Evolutionary conservation across 2,888 invertebrate species (phyloP), one percentile per base, ranked within the genome.

Genomic region (Macrostomum cliftonense): DNA sequence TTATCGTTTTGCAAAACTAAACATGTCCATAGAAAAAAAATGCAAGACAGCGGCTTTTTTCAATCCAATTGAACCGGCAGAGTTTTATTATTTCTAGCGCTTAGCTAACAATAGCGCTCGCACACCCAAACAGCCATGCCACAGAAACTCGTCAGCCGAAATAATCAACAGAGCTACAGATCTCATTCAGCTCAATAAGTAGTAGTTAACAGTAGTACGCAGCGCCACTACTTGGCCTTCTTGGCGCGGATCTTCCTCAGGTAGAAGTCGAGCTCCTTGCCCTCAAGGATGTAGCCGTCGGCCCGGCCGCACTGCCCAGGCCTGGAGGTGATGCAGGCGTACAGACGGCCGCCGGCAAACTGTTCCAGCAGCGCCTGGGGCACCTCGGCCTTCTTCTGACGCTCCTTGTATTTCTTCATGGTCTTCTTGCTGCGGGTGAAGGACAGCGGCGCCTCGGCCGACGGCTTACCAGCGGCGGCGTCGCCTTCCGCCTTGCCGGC

Each of bases 221-320:
- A 28, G 28, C 4, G 28, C 28, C 28, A 28, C 79, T 80, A 87
- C 77, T 87, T 87, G 59, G 83, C 83, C 76, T 89, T 91, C 79
- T 91, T 93, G 71, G 89, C 86, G 59, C 69, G 71, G 43, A 72
- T 57, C 56, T 71, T 72, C 74, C 85, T 84, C 76, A 86, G 78
- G 76, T 99, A 99, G 77, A 99, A 99, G 74, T 97, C 97, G 61
- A 99, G 78, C 75, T 99, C 97, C 74, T 93, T 95, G 63, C 97
- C 97, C 77, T 99, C 97, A 57, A 99, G 77, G 64, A 99, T 80
- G 74, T 97, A 97, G 57, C 97, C 97, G 65, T 99, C 97, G 57
- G 85, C 82, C 61, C 95, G 79, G 48, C 97, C 97, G 71, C 87
- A 86, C 73, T 97, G 95, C 58, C 97, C 97, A 45, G 97, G 97